phyloP scores from a whole-genome alignment of 2,888 invertebrate species.

The Andrena hattorfiana region DNA sequence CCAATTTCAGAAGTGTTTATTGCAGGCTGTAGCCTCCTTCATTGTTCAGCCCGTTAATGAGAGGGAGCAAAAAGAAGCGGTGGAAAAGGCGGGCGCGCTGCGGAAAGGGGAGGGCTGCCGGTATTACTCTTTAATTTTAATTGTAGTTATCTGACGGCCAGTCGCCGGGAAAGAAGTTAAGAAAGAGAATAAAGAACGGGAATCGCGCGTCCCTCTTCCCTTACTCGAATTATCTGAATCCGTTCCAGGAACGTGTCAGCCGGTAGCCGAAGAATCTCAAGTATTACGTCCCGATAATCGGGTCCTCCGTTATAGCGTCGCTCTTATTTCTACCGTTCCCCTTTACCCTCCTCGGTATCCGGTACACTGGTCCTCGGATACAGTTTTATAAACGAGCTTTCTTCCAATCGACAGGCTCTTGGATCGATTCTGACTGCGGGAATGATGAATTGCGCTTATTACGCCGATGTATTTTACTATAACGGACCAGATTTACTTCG shows the following conservation, averaged over 20 bases:
- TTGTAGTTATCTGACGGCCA: conserved; percentile 59
- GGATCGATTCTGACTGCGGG: conserved; percentile 28
- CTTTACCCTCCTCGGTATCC: not conserved
- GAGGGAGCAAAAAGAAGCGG: conserved; percentile 45
- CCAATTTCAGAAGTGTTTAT: conserved; percentile 82
- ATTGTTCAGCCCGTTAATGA: conserved; percentile 77
- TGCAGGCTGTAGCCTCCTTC: conserved; percentile 73
- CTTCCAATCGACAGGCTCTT: conserved; percentile 23
- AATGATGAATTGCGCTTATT: conserved; percentile 59
- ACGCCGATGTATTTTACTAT: conserved; percentile 30
- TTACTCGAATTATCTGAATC: conserved; percentile 42
- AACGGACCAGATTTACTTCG: conserved; percentile 42
- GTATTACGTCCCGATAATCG: conserved; percentile 24
- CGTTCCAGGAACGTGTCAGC: conserved; percentile 3
- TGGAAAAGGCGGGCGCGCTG: conserved; percentile 22
- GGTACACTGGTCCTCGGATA: not conserved
- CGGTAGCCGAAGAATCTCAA: conserved; percentile 8
- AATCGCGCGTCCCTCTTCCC: conserved; percentile 37
- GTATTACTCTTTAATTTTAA: conserved; percentile 74
- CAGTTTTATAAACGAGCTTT: conserved; percentile 35
- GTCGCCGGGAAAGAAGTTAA: conserved; percentile 5
- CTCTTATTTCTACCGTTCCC: not conserved
- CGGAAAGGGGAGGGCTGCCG: conserved; percentile 28
- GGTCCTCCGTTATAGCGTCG: not conserved
- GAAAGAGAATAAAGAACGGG: conserved; percentile 36